Evolutionary conservation across 2,888 invertebrate genomes (phyloP), one percentile per base, ranked within the genome.

Genomic region (Caprella mutica): DNA sequence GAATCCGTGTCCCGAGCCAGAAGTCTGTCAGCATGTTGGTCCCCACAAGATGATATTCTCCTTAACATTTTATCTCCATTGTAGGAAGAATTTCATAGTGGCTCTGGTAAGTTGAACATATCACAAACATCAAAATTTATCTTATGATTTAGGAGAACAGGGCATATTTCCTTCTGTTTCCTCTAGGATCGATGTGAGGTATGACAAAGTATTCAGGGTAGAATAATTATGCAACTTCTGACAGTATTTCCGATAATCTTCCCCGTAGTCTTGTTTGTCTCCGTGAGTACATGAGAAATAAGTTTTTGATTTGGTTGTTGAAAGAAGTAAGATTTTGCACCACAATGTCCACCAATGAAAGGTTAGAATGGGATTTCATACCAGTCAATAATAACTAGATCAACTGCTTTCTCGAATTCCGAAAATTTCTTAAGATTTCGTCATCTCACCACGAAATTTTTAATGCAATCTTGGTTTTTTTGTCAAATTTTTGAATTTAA

Each of bases 231-330:
- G 3, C 14, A 40, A 55, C 40, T 38, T 53, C 30, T 39, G 27
- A 29, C 33, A 38, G 19, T 19, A 30, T 19, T 21, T 21, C 9
- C 9, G 48, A 23, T 30, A 42, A 1, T 39, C 50, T 55, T 38
- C 30, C 35, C 46, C 19, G 24, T 33, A 52, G 39, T 46, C 44
- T n/a, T 30, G 17, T 12, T 55, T 21, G 21, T 52, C 21, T 8
- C 66, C 66, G 42, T 61, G 14, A 66, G 52, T 8, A 65, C 54
- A 42, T 59, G 66, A 2, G 65, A 56, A 6, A 66, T 52, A 5
- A 67, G 60, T n/a, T 50, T 55, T 50, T 67, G 67, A 35, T 55
- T 51, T 19, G 29, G 42, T 1, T 66, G 66, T 38, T 1, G n/a
- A 6, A 12, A n/a, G n/a, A n/a, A 43, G 2, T 19, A 23, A n/a